These are phyloP conservation scores for Steatornis caripensis DNA, from an alignment of 2,113 vertebrate genomes.

Conservation along the genomic window DNA sequence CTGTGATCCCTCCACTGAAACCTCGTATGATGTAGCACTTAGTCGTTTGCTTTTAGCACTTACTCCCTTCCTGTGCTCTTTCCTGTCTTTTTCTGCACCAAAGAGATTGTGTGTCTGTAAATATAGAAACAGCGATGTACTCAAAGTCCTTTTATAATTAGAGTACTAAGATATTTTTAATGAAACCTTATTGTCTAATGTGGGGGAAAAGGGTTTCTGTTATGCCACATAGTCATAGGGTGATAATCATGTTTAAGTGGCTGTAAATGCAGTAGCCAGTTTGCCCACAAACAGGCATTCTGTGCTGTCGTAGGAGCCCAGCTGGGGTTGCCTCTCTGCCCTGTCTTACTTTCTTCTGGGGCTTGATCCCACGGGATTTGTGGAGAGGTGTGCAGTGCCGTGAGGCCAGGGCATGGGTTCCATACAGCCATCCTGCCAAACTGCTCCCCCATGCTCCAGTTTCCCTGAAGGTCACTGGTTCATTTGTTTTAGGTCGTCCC, in stretches of 20 bases:
- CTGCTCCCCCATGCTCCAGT: neutral
- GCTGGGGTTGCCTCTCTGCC: neutral
- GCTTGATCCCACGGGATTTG: neutral
- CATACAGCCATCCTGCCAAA: neutral
- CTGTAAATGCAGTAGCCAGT: neutral
- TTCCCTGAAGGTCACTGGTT: neutral
- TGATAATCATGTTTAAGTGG: neutral
- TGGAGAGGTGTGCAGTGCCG: neutral
- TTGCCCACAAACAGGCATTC: neutral
- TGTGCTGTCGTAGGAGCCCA: neutral
- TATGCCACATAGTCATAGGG: neutral
- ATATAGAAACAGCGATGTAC: neutral
- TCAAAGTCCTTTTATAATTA: constrained; percentile 27
- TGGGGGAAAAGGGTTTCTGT: neutral
- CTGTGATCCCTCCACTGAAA: neutral
- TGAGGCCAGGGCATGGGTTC: neutral
- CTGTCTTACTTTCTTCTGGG: neutral
- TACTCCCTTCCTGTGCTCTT: neutral
- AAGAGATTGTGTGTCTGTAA: constrained; percentile 35
- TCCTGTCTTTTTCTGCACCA: constrained; percentile 22
- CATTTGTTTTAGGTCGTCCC: neutral
- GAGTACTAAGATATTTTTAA: constrained; percentile 8
- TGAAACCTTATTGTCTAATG: neutral
- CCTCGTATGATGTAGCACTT: neutral
- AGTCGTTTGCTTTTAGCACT: neutral